Base-by-base conservation (phyloP, 2,113 vertebrate genomes). In the Dromaius novaehollandiae region DNA sequence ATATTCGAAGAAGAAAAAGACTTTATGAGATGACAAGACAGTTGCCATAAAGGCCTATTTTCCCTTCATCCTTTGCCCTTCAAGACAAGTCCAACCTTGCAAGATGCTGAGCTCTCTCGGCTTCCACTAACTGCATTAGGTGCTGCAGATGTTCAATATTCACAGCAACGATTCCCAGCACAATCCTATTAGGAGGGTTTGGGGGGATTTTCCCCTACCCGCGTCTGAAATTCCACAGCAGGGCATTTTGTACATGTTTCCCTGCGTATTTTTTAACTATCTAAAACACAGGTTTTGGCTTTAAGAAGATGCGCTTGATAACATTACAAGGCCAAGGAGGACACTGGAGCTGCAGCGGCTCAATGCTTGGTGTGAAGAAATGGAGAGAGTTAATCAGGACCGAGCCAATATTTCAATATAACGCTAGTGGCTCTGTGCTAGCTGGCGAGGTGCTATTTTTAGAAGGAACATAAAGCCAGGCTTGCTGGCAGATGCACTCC, bases 361-460 rank as follows among this genome's bases (percentile, higher is more conserved):
- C 96, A 86, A 61, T 93, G 86, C 32, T 86, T 51, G 51, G 50
- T 81, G 73, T 55, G 64, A 73, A 83, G 82, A 90, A 93, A 44
- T 58, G 76, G 68, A 58, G 70, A 66, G 83, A 91, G 71, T 90
- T 91, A 88, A 96, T 93, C 85, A 81, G 82, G 32, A 40, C 75
- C 58, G 64, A 94, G 68, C 79, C 96, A 88, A 80, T 96, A 96
- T 90, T 91, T 91, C 50, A 1, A 88, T 91, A 86, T 34, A 53
- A 80, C 18, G 50, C 69, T 73, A 44, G 65, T 6, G 38, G 78
- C 74, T 87, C 38, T 11, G 22, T 85, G 87, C 42, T 70, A 40
- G 38, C 38, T 26, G 32, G 71, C 7, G 36, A 74, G 38, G 71
- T 17, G 38, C 50, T 97, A 90, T 87, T 91, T 95, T 94, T 89